These are phyloP conservation scores for Ophioderma brevispina DNA, from an alignment of 35 echinoderm and acorn worm genomes.

Conservation along the genomic window DNA sequence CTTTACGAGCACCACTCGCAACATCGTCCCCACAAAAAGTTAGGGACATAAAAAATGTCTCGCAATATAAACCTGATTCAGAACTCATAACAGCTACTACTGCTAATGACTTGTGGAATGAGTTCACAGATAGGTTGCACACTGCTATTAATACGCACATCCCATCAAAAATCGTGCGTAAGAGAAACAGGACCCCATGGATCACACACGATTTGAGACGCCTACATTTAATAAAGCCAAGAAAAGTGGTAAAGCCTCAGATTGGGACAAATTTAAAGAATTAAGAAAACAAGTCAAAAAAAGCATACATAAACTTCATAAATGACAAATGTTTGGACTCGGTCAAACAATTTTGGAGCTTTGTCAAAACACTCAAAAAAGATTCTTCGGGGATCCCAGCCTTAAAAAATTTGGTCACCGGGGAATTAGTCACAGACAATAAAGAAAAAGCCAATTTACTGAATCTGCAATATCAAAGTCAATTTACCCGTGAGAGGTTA, in stretches of 20 bases:
- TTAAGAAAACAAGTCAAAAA: background rate
- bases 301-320: background rate
- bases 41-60: background rate
- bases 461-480: background rate
- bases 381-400: background rate
- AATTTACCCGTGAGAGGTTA: background rate
- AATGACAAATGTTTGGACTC: background rate
- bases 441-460: background rate
- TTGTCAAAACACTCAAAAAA: background rate
- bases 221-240: background rate
- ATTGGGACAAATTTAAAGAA: background rate
- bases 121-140: conserved; percentile 11
- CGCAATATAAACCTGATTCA: background rate
- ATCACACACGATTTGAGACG: background rate
- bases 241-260: background rate
- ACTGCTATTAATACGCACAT: background rate
- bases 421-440: background rate
- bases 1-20: background rate
- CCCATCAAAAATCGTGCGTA: conserved; percentile 18
- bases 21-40: background rate
- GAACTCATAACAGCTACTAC: background rate
- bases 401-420: background rate
- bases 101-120: conserved; percentile 1
- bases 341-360: background rate
- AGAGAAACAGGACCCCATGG: background rate